Evolutionary conservation across 30 jellyfish, hydroid and myxozoan species (phyloP).

Genomic region (Nemopilema nomurai): DNA sequence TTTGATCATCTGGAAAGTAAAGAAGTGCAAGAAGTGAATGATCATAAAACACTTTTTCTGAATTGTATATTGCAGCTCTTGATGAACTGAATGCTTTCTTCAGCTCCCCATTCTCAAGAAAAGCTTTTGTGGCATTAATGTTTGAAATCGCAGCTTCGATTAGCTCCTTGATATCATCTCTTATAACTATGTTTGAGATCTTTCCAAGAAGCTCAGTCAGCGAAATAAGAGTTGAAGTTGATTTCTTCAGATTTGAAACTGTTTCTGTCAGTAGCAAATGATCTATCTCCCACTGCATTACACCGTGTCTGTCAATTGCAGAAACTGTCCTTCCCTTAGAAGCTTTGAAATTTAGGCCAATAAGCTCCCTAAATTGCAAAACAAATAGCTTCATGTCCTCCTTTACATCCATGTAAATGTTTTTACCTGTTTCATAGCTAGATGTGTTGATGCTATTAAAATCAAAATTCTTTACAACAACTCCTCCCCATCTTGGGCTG

Average conservation of each 20-base stretch:
- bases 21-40: conserved; percentile 83
- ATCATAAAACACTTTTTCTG: conserved; percentile 90
- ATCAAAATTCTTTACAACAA: conserved; percentile 50
- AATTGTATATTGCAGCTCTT: conserved; percentile 60
- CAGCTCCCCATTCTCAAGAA: conserved; percentile 43
- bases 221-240: conserved; percentile 66
- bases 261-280: conserved; percentile 44
- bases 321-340: not conserved
- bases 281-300: conserved; percentile 31
- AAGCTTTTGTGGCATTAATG: conserved; percentile 16
- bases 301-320: conserved; percentile 4
- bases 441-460: not conserved
- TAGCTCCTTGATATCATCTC: conserved; percentile 79
- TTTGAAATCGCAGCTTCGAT: conserved; percentile 53
- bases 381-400: conserved; percentile 47
- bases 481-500: conserved; percentile 97
- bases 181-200: conserved; percentile 82
- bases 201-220: conserved; percentile 71
- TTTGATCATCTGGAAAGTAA: conserved; percentile 94
- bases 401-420: not conserved
- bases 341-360: conserved; percentile 45
- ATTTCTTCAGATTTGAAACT: conserved; percentile 26
- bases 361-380: conserved; percentile 50
- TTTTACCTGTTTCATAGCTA: not conserved
- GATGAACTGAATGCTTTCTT: conserved; percentile 49